Evolutionary conservation across 1,140 invertebrate species (phyloP).

Genomic region (Drosophila melanogaster): DNA sequence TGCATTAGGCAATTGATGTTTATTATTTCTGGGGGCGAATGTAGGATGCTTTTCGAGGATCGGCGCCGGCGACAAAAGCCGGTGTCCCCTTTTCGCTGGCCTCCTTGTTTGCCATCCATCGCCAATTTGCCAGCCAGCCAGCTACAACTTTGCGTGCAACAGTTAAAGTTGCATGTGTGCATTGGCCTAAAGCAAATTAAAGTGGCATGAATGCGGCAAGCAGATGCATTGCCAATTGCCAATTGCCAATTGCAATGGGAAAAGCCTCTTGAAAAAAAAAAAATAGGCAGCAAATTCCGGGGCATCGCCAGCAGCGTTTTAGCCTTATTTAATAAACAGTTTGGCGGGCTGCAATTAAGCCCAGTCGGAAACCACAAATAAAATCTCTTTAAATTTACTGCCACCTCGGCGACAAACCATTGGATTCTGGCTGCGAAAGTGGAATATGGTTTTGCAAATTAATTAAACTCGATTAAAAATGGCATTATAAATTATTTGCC

Average conservation of each 20-base stretch:
- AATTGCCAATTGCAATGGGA: slow-evolving; percentile 2
- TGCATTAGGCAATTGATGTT: slow-evolving; percentile 74
- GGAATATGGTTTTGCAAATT: slow-evolving; percentile 64
- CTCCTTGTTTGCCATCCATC: slow-evolving; percentile 16
- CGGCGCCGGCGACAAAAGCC: slow-evolving; percentile 4
- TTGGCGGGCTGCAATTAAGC: slow-evolving; percentile 56
- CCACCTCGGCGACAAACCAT: slow-evolving; percentile 4
- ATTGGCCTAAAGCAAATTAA: slow-evolving; percentile 35
- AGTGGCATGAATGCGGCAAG: slow-evolving; percentile 28
- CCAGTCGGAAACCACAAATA: slow-evolving; percentile 54
- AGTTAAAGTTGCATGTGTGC: slow-evolving; percentile 36
- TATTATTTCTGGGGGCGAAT: slow-evolving; percentile 49
- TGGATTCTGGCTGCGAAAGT: background rate
- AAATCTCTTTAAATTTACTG: slow-evolving; percentile 60
- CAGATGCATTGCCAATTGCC: slow-evolving; percentile 11
- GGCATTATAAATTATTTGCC: slow-evolving; percentile 65
- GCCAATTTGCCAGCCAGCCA: slow-evolving; percentile 4
- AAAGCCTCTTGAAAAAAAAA: slow-evolving; percentile 50
- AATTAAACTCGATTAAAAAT: slow-evolving; percentile 68
- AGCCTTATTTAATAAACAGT: slow-evolving; percentile 57
- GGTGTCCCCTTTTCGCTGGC: background rate
- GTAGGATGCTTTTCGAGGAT: slow-evolving; percentile 4
- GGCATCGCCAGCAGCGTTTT: slow-evolving; percentile 9
- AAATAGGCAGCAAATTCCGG: slow-evolving; percentile 24
- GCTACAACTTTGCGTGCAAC: slow-evolving; percentile 18